phyloP scores from a whole-genome alignment of 2,797 vertebrate genomes.

The Phrynocephalus forsythii region DNA sequence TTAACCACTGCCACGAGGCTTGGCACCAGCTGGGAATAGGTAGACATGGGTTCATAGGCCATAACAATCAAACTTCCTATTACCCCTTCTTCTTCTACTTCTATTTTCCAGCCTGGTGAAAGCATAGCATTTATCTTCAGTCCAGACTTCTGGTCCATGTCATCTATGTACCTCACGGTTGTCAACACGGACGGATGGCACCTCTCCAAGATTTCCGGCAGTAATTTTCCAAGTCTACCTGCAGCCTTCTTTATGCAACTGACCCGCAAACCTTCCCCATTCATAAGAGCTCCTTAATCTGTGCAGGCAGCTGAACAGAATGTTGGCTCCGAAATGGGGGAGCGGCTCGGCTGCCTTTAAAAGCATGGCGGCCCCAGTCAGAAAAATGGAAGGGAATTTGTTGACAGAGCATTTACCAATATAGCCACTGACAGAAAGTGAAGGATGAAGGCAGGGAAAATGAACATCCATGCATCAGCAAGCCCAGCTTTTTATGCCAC shows the following conservation, averaged over 20 bases:
- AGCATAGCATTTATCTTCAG: no score
- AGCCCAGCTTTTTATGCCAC: background rate
- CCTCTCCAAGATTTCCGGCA: no score
- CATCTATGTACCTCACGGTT: no score
- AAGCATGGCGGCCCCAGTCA: constrained; percentile 8
- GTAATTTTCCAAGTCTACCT: no score
- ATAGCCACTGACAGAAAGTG: constrained; percentile 14
- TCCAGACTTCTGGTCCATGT: no score
- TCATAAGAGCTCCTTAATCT: constrained; percentile 12
- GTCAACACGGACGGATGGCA: no score
- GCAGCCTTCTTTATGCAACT: background rate
- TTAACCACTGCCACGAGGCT: no score
- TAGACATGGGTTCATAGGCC: no score
- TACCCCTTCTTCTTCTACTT: no score
- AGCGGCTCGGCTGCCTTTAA: constrained; percentile 22
- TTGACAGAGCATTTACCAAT: constrained; percentile 15
- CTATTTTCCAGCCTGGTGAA: no score
- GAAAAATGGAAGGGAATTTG: background rate
- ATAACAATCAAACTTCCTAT: no score
- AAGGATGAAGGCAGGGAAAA: constrained; percentile 30
- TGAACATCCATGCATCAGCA: background rate
- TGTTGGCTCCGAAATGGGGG: background rate
- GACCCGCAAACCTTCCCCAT: background rate
- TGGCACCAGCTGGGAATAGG: no score
- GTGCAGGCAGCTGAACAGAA: constrained; percentile 11